Evolutionary conservation across 2,797 vertebrate species (phyloP).

Genomic region (Phataginus tetradactyla): DNA sequence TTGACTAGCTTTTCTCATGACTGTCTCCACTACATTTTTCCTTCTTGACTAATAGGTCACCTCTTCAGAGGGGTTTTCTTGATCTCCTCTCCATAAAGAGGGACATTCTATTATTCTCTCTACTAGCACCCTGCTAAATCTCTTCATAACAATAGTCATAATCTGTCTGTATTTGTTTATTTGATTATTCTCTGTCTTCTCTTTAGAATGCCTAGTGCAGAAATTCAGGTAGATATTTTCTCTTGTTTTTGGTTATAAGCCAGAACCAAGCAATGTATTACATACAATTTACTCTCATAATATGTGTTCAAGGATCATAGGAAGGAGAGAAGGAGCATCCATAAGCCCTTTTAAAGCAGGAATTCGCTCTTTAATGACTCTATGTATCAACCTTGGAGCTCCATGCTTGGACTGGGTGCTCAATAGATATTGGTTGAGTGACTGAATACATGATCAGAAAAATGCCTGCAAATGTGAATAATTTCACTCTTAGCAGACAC

Average conservation of each 20-base stretch:
- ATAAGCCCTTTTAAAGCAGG: neutral
- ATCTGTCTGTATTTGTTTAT: neutral
- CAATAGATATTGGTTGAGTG: neutral
- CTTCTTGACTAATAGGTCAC: neutral
- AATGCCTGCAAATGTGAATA: neutral
- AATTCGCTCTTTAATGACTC: slow-evolving; percentile 8
- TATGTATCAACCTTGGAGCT: neutral
- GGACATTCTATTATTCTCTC: neutral
- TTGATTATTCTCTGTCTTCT: neutral
- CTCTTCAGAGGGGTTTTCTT: neutral
- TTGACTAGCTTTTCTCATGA: neutral
- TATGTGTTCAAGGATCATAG: neutral
- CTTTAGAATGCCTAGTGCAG: neutral
- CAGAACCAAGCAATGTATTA: neutral
- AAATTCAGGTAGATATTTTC: neutral
- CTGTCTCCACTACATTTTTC: neutral
- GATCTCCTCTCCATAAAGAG: neutral
- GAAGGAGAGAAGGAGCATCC: neutral
- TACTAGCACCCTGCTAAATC: neutral
- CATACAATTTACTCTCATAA: neutral
- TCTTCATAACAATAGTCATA: neutral
- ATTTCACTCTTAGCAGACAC: slow-evolving; percentile 34
- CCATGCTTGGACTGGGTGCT: neutral
- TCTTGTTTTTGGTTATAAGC: neutral
- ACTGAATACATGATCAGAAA: neutral